A percentile compares a stretch with the other conserved stretches of the same genome.
phyloP scores from a whole-genome alignment of 1,140 invertebrate genomes.

The Penaeus vannamei region DNA sequence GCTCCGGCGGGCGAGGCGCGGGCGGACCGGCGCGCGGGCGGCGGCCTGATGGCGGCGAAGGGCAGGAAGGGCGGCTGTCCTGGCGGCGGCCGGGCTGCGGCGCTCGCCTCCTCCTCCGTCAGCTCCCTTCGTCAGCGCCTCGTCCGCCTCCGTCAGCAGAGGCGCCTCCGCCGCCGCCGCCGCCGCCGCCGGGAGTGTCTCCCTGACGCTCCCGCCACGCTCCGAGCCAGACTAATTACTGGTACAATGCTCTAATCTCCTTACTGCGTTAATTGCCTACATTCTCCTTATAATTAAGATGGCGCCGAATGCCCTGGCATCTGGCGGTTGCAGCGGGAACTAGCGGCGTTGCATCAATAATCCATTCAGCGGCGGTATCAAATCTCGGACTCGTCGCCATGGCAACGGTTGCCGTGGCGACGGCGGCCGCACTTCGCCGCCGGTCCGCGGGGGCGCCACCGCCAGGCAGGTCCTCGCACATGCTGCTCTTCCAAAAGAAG shows the following conservation, averaged over 20 bases:
- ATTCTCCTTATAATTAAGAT: constrained; percentile 67
- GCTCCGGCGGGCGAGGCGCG: constrained; percentile 58
- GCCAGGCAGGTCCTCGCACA: constrained; percentile 35
- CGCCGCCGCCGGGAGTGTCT: constrained; percentile 40
- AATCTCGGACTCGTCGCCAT: constrained; percentile 53
- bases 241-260: constrained; percentile 65
- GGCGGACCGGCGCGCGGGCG: constrained; percentile 4
- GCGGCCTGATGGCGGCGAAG: constrained; percentile 43
- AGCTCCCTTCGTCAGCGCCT: not conserved
- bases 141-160: not conserved
- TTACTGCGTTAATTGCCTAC: constrained; percentile 66
- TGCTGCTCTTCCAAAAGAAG: no score
- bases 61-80: not conserved
- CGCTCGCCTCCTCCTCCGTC: no score
- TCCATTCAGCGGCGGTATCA: constrained; percentile 59
- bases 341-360: constrained; percentile 55
- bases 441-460: constrained; percentile 49
- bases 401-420: constrained; percentile 61
- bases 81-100: not conserved
- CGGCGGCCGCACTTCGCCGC: constrained; percentile 20
- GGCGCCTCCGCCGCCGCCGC: constrained; percentile 19
- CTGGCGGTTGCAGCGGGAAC: constrained; percentile 59
- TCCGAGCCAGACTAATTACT: constrained; percentile 61
- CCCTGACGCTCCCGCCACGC: constrained; percentile 47
- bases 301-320: constrained; percentile 62